These are phyloP conservation scores for Mormyrus hasselquistii DNA, from an alignment of 2,797 vertebrate genomes.

Conservation along the genomic window DNA sequence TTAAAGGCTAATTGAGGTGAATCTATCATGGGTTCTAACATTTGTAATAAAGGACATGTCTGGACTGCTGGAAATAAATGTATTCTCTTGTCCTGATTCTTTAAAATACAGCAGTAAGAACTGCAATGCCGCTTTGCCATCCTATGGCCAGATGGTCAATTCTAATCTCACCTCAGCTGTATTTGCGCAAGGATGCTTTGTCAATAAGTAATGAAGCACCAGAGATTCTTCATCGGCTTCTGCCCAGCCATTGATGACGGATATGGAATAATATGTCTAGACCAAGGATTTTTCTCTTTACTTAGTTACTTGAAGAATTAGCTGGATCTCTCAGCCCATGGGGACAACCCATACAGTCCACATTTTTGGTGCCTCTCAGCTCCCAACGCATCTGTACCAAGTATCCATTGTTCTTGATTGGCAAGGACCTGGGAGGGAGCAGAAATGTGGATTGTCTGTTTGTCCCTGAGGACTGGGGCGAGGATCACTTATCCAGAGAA, in stretches of 20 bases:
- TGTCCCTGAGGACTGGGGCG: background rate
- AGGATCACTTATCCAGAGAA: background rate
- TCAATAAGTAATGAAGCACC: conserved; percentile 10
- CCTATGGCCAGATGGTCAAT: background rate
- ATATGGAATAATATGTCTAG: background rate
- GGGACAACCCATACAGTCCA: background rate
- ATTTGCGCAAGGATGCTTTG: background rate
- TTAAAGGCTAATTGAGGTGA: conserved; percentile 82
- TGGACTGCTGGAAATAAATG: conserved; percentile 1
- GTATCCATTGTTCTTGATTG: background rate
- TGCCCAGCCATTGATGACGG: background rate
- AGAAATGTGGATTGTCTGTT: background rate
- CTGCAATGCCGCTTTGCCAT: background rate
- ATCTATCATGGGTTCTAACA: conserved; percentile 70
- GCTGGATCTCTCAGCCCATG: background rate
- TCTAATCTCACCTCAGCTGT: background rate
- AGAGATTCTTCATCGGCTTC: background rate
- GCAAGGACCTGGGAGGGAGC: background rate
- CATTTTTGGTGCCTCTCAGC: background rate
- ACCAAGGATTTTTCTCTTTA: conserved; percentile 8
- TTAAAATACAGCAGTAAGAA: background rate
- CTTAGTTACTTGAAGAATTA: background rate
- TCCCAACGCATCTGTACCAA: background rate
- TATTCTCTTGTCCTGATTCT: background rate
- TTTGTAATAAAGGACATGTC: conserved; percentile 40